phyloP scores from a whole-genome alignment of 2,888 invertebrate species.

The Chelonus formosanus region DNA sequence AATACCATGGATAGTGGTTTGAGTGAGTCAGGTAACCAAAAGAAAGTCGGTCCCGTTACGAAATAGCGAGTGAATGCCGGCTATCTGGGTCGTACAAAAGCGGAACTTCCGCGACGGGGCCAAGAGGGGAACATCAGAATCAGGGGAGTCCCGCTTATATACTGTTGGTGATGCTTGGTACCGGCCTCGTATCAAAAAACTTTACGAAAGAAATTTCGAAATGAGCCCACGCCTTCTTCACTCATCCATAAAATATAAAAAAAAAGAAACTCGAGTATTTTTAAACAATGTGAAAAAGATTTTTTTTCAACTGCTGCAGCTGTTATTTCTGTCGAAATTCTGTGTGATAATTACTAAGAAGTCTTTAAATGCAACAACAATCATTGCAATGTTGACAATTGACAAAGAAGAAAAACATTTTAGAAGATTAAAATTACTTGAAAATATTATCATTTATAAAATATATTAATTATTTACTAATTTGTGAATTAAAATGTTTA shows the following conservation, averaged over 20 bases:
- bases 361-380: too few species aligned
- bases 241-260: not conserved
- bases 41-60: constrained; percentile 61
- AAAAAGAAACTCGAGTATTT: constrained; percentile 18
- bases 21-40: constrained; percentile 45
- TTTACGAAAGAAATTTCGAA: constrained; percentile 21
- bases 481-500: too few species aligned
- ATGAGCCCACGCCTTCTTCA: constrained; percentile 17
- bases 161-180: not conserved
- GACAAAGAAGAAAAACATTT: too few species aligned
- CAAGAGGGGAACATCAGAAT: constrained; percentile 1
- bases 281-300: constrained; percentile 1
- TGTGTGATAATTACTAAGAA: too few species aligned
- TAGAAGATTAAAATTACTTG: too few species aligned
- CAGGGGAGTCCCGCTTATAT: not conserved
- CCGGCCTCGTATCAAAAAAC: constrained; percentile 4
- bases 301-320: not conserved
- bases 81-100: constrained; percentile 63
- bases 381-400: too few species aligned
- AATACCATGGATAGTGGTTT: constrained; percentile 17
- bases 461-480: too few species aligned
- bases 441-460: too few species aligned
- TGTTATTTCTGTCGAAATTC: too few species aligned
- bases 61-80: constrained; percentile 63
- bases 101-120: constrained; percentile 56